Base-by-base conservation (phyloP, 1,140 invertebrate species). In the Drosophila persimilis region DNA sequence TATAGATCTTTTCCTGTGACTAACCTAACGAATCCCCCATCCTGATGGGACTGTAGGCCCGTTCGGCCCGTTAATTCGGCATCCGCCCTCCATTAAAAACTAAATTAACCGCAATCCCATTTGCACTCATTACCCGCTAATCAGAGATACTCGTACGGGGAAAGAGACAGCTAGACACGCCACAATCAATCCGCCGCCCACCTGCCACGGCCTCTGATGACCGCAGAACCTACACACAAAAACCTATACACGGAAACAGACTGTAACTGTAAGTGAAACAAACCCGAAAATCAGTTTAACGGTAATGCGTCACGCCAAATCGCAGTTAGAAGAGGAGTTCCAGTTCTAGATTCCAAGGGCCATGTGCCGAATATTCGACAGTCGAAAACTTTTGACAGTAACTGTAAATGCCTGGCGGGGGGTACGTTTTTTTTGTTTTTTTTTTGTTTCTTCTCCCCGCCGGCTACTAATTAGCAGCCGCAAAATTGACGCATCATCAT, bases 401-500 rank as follows among this genome's bases (percentile, higher is more conserved):
- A 86, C 80, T 86, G 80, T 86, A 81, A 85, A 86, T 55, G 69
- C 24, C 70, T 51, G 67, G 48, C 62, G 31, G 7, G 41, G 29
- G 31, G 31, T 43, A 15, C 53, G 22, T 48, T 64, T 67, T 76
- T 65, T 73, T 17, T 17, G 0, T 72, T 46, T 13, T 3, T 65
- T 73, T 17, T 17, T 0, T 72, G 44, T 9, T 3, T n/a, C n/a
- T 35, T 20, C 20, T 20, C 20, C 20, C 20, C 20, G 20, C 57
- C 44, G 29, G 65, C 77, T 66, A 51, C 81, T 86, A 88, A 86
- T 86, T 86, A 86, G 77, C 62, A 50, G 78, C 74, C 77, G 26
- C 77, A 86, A 77, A 85, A 58, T 70, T 86, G 81, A 77, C 77
- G 81, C 81, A 86, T 86, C 81, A 88, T 86, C 77, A 80, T 80